Conservation (phyloP, 2,113 vertebrate genomes). For the Cromileptes altivelis region DNA sequence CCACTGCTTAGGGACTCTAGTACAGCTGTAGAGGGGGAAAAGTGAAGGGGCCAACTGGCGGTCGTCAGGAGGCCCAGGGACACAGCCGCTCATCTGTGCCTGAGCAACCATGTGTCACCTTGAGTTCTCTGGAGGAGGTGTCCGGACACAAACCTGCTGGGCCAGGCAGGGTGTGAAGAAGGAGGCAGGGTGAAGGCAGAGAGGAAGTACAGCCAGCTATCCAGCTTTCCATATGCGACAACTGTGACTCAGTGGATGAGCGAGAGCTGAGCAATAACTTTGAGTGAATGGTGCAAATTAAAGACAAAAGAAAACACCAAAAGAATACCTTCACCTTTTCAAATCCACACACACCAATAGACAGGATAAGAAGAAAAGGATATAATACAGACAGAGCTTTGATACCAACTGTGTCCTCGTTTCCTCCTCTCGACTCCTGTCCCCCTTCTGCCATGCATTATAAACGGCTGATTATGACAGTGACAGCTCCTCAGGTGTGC, state of each 20-base stretch:
- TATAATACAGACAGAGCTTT: conserved; percentile 66
- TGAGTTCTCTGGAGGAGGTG: conserved; percentile 73
- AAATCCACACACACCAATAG: conserved; percentile 32
- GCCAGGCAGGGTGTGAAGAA: conserved; percentile 70
- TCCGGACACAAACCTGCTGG: conserved; percentile 73
- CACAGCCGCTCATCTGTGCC: conserved; percentile 67
- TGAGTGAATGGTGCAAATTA: conserved; percentile 19
- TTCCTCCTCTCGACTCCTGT: conserved; percentile 71
- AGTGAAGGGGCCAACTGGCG: conserved; percentile 43
- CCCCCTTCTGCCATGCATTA: conserved; percentile 78
- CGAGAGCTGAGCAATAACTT: conserved; percentile 29
- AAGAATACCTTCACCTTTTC: conserved; percentile 20
- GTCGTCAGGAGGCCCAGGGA: conserved; percentile 45
- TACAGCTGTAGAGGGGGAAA: neutral
- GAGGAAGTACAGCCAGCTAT: conserved; percentile 31
- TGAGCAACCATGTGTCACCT: conserved; percentile 75
- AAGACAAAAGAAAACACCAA: neutral
- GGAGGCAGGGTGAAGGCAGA: conserved; percentile 46
- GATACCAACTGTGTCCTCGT: conserved; percentile 71
- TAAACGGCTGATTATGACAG: conserved; percentile 81
- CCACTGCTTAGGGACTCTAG: conserved; percentile 33
- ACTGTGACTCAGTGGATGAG: conserved; percentile 50
- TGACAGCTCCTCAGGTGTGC: conserved; percentile 83
- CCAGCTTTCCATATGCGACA: conserved; percentile 53
- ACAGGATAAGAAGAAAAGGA: conserved; percentile 65